Conservation (phyloP, 2,888 invertebrate genomes). For the Junonia oenone region DNA sequence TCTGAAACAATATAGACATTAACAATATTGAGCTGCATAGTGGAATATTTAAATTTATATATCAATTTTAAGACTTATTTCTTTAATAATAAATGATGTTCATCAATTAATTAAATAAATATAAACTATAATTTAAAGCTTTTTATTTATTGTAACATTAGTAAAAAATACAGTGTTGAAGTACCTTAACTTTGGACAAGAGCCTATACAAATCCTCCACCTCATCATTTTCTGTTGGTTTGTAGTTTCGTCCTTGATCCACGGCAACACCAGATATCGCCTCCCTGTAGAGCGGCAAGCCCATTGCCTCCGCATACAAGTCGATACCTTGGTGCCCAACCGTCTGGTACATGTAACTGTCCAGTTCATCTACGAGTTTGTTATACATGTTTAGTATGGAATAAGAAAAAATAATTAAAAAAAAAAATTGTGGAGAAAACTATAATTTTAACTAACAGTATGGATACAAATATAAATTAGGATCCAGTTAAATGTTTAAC, state of each 20-base stretch:
- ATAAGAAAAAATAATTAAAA: not conserved
- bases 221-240: constrained; percentile 92
- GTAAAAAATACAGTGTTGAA: no score
- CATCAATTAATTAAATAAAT: no score
- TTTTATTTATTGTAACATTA: no score
- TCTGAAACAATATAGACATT: constrained; percentile 74
- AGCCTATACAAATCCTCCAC: constrained; percentile 97
- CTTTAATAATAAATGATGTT: no score
- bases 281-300: constrained; percentile 91
- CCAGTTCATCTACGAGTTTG: constrained; percentile 86
- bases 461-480: no score
- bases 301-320: constrained; percentile 95
- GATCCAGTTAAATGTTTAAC: no score
- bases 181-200: constrained; percentile 86
- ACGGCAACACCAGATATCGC: constrained; percentile 91
- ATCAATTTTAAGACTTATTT: no score
- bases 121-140: no score
- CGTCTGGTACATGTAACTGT: constrained; percentile 99
- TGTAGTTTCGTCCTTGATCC: constrained; percentile 87
- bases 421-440: not conserved
- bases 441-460: not conserved
- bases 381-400: not conserved
- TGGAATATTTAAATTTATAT: no score
- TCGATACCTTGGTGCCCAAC: constrained; percentile 97
- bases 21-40: no score